Evolutionary conservation across 2,113 vertebrate genomes (phyloP).

Genomic region (Gnathonemus echidnorhynchus): DNA sequence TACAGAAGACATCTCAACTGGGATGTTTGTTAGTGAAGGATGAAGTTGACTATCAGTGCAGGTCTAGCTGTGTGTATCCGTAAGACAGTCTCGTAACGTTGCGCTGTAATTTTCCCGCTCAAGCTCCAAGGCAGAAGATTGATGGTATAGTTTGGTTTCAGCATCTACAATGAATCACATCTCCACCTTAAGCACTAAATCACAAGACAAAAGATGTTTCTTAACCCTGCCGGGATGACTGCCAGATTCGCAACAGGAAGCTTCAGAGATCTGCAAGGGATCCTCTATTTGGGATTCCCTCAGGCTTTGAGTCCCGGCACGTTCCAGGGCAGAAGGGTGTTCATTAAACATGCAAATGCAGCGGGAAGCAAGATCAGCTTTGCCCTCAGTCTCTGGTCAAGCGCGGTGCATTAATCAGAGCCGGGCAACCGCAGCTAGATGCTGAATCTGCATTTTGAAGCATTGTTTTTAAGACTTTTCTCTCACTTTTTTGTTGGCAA

Average conservation of each 20-base stretch:
- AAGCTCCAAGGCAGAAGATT: neutral
- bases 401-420: constrained; percentile 32
- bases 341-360: too few species aligned
- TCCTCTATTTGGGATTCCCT: neutral
- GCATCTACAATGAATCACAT: neutral
- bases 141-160: neutral
- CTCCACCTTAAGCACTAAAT: neutral
- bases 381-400: constrained; percentile 27
- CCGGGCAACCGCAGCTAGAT: constrained; percentile 24
- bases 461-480: constrained; percentile 54
- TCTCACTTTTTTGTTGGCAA: constrained; percentile 36
- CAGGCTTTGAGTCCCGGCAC: neutral
- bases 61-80: neutral
- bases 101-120: neutral
- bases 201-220: neutral
- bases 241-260: neutral
- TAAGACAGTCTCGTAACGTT: neutral
- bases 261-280: neutral
- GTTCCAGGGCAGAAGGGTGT: neutral
- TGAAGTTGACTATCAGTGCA: neutral
- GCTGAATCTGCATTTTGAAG: constrained; percentile 47
- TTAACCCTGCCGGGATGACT: neutral
- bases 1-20: neutral
- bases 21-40: neutral
- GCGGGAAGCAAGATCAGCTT: constrained; percentile 14